Conservation (phyloP, 1,140 invertebrate species). For the Apocrypta bakeri region DNA sequence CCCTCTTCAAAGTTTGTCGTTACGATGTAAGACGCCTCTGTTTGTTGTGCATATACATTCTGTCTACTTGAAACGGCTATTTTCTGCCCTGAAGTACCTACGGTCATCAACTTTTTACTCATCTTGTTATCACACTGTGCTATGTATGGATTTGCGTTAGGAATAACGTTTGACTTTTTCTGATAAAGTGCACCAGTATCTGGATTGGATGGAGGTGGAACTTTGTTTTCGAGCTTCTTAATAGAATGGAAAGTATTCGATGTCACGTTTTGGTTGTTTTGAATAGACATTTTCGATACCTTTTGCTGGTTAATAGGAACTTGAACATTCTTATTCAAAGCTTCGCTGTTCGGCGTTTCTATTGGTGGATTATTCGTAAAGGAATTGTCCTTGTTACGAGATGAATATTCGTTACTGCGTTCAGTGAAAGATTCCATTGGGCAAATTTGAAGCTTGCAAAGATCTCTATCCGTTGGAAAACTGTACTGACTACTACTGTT, state of each 20-base stretch:
- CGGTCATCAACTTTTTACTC: constrained; percentile 33
- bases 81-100: constrained; percentile 17
- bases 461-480: constrained; percentile 45
- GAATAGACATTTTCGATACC: constrained; percentile 9
- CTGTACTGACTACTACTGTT: constrained; percentile 34
- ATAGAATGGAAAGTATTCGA: constrained; percentile 35
- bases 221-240: constrained; percentile 43
- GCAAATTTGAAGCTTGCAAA: constrained; percentile 49
- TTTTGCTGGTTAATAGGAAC: constrained; percentile 26
- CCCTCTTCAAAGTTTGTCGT: constrained; percentile 68
- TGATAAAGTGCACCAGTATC: constrained; percentile 29
- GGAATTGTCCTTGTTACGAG: constrained; percentile 37
- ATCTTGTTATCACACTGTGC: constrained; percentile 51
- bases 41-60: constrained; percentile 61
- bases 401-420: constrained; percentile 33
- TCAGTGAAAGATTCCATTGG: constrained; percentile 47
- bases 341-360: constrained; percentile 10
- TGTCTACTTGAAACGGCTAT: constrained; percentile 4
- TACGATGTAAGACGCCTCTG: constrained; percentile 56
- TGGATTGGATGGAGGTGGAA: not conserved
- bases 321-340: constrained; percentile 41
- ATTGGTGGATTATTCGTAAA: constrained; percentile 22
- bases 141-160: constrained; percentile 50
- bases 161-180: constrained; percentile 32
- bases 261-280: constrained; percentile 34